phyloP scores from a whole-genome alignment of 2,797 vertebrate species.

The Knipowitschia caucasica region DNA sequence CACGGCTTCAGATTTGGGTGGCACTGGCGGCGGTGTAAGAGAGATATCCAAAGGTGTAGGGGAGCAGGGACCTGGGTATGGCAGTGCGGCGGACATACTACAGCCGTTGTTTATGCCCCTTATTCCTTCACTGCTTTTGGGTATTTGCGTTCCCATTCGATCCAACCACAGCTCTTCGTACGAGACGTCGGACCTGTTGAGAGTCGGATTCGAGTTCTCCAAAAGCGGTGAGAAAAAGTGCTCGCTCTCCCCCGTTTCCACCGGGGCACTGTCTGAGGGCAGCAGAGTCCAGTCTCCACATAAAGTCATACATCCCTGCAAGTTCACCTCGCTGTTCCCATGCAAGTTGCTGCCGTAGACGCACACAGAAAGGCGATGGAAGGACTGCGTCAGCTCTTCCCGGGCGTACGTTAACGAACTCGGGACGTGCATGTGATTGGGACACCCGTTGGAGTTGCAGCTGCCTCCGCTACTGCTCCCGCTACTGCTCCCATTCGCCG shows the following conservation, averaged over 20 bases:
- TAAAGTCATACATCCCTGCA: slow-evolving; percentile 89
- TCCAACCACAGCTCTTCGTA: slow-evolving; percentile 98
- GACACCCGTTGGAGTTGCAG: slow-evolving; percentile 80
- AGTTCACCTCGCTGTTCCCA: slow-evolving; percentile 94
- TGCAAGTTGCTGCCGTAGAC: slow-evolving; percentile 97
- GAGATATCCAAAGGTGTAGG: slow-evolving; percentile 77
- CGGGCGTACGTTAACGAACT: slow-evolving; percentile 91
- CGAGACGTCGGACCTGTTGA: slow-evolving; percentile 83
- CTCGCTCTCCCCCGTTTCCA: slow-evolving; percentile 83
- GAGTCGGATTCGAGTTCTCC: slow-evolving; percentile 71
- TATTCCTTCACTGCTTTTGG: slow-evolving; percentile 72
- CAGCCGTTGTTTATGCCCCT: slow-evolving; percentile 73
- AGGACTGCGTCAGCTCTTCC: slow-evolving; percentile 95
- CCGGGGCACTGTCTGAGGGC: slow-evolving; percentile 80
- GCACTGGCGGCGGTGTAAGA: slow-evolving; percentile 95
- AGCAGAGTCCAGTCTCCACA: slow-evolving; percentile 87
- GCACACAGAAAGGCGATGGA: slow-evolving; percentile 94
- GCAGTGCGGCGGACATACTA: slow-evolving; percentile 62
- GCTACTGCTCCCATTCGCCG: slow-evolving; percentile 50
- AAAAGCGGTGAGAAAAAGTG: slow-evolving; percentile 84
- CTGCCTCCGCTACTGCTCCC: slow-evolving; percentile 58
- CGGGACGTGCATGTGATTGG: slow-evolving; percentile 83
- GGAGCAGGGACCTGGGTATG: slow-evolving; percentile 72
- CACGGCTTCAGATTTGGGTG: slow-evolving; percentile 99
- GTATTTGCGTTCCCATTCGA: slow-evolving; percentile 72